These are phyloP conservation scores for Eulemur rubriventer DNA, from an alignment of 2,797 vertebrate species.

Conservation along the genomic window DNA sequence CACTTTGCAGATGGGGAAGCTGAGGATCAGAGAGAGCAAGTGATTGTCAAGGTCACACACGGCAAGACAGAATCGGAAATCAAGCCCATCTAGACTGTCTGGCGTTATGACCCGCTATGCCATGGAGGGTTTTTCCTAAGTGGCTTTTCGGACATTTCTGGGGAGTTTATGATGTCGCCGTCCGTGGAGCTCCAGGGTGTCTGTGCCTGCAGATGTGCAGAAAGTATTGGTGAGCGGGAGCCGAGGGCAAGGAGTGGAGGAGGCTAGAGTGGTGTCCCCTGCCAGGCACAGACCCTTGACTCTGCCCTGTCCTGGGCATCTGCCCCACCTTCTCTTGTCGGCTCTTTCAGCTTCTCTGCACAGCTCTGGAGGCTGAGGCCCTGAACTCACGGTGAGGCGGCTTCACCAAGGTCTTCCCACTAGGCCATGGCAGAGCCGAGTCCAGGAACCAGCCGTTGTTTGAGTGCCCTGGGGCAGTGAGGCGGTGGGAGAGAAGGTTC, in stretches of 20 bases:
- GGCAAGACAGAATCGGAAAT: neutral
- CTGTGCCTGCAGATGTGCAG: neutral
- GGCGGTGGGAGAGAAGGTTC: neutral
- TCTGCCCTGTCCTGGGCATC: neutral
- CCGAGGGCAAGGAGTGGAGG: neutral
- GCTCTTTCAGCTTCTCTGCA: neutral
- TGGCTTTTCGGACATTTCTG: neutral
- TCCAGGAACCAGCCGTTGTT: neutral
- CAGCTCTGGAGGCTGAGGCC: neutral
- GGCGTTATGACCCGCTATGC: accelerated
- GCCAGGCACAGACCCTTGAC: neutral
- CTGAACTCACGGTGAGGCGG: neutral
- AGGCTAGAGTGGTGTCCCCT: neutral
- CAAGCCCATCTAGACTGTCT: neutral
- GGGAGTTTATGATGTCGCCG: neutral
- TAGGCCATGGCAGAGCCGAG: neutral
- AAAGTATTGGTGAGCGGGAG: neutral
- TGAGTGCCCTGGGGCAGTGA: accelerated
- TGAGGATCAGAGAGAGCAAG: neutral
- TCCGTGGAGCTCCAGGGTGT: neutral
- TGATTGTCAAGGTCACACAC: neutral
- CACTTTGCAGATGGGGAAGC: neutral
- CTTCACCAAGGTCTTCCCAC: neutral
- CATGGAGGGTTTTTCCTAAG: neutral
- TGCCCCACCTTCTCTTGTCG: neutral